These are phyloP conservation scores for Rousettus leschenaultii DNA, from an alignment of 2,113 vertebrate species.

Conservation along the genomic window DNA sequence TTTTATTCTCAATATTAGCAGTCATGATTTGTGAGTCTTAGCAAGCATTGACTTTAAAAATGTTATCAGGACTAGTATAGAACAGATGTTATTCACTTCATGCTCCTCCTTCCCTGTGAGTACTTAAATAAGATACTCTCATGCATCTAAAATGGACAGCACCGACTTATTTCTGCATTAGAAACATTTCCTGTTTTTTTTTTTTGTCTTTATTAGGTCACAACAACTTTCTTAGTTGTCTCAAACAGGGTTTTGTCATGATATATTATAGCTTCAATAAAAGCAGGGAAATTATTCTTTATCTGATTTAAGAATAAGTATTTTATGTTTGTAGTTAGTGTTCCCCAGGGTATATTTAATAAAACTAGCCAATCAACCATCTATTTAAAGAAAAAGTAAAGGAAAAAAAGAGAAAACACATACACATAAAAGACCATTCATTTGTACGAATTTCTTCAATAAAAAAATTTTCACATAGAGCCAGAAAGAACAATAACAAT, in stretches of 20 bases:
- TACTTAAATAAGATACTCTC: not conserved
- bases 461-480: slow-evolving; percentile 40
- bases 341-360: slow-evolving; percentile 60
- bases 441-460: not conserved
- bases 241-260: not conserved
- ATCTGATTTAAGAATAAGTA: slow-evolving; percentile 27
- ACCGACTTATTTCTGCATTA: not conserved
- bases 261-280: not conserved
- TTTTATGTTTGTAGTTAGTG: slow-evolving; percentile 47
- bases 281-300: slow-evolving; percentile 32
- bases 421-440: not conserved
- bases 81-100: slow-evolving; percentile 11
- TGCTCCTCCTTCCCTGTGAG: not conserved
- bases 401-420: not conserved
- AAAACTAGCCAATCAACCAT: slow-evolving; percentile 49
- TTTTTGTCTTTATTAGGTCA: slow-evolving; percentile 23
- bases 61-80: not conserved
- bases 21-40: slow-evolving; percentile 1
- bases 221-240: not conserved
- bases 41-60: slow-evolving; percentile 32
- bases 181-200: not conserved
- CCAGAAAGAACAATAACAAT: slow-evolving; percentile 46
- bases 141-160: not conserved
- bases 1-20: not conserved
- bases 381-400: not conserved